Evolutionary conservation across 2,113 vertebrate genomes (phyloP).

Genomic region (Rhynchopsitta pachyrhyncha): DNA sequence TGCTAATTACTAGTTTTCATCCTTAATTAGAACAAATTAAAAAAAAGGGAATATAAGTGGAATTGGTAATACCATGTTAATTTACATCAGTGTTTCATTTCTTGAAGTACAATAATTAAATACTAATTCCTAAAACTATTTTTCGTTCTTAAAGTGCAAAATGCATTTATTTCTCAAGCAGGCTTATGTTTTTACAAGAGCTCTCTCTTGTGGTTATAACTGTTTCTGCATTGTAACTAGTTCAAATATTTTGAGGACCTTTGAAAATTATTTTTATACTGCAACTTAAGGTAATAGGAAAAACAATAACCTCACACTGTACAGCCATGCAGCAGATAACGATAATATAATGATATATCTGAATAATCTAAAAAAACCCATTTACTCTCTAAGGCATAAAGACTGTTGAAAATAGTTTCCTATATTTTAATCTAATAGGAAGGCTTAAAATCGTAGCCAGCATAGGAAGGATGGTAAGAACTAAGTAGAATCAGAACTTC

Average conservation of each 20-base stretch:
- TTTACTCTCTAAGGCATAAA: not conserved
- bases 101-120: constrained; percentile 46
- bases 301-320: not conserved
- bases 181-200: constrained; percentile 71
- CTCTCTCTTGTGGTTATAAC: constrained; percentile 71
- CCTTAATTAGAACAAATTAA: constrained; percentile 32
- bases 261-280: not conserved
- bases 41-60: constrained; percentile 16
- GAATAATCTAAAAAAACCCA: constrained; percentile 19
- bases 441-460: not conserved
- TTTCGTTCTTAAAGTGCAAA: constrained; percentile 2
- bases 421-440: not conserved
- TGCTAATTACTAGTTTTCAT: not conserved
- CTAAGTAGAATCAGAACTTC: not conserved
- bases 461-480: not conserved
- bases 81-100: constrained; percentile 35
- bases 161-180: not conserved
- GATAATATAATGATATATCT: not conserved
- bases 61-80: not conserved
- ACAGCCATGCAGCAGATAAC: not conserved
- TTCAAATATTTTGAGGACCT: not conserved
- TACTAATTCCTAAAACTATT: constrained; percentile 36
- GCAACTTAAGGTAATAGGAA: constrained; percentile 11
- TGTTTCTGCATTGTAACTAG: constrained; percentile 42
- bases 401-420: not conserved